Evolutionary conservation across 2,888 invertebrate genomes (phyloP).

Genomic region (Drosophila neonasuta): DNA sequence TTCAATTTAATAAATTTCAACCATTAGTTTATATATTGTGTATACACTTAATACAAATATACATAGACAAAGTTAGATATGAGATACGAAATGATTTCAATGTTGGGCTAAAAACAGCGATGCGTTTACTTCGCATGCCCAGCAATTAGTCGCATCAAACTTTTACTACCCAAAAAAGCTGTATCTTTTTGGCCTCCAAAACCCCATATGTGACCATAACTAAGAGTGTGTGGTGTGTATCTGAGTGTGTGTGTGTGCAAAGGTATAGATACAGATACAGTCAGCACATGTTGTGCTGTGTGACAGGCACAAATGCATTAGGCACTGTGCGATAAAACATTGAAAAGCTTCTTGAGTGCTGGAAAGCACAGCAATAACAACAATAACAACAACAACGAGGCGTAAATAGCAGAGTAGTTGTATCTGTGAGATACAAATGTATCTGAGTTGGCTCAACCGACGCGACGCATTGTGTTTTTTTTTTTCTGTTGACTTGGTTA

Average conservation of each 20-base stretch:
- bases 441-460: conserved; percentile 32
- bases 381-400: conserved; percentile 5
- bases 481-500: conserved; percentile 39
- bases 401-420: conserved; percentile 8
- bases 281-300: conserved; percentile 26
- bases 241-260: background rate
- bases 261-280: conserved; percentile 20
- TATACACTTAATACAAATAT: background rate
- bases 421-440: conserved; percentile 8
- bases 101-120: background rate
- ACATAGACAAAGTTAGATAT: background rate
- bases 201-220: conserved; percentile 8
- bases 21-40: background rate
- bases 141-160: conserved; percentile 15
- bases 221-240: background rate
- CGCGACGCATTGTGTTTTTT: conserved; percentile 48
- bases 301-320: conserved; percentile 34
- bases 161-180: conserved; percentile 8
- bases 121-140: background rate
- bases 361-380: conserved; percentile 17
- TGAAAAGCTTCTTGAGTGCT: conserved; percentile 28
- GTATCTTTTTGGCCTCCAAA: conserved; percentile 9
- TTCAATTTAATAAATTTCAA: background rate
- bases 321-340: conserved; percentile 32
- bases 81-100: background rate